Conservation (phyloP, 2,888 invertebrate genomes). For the Biston stratarius region DNA sequence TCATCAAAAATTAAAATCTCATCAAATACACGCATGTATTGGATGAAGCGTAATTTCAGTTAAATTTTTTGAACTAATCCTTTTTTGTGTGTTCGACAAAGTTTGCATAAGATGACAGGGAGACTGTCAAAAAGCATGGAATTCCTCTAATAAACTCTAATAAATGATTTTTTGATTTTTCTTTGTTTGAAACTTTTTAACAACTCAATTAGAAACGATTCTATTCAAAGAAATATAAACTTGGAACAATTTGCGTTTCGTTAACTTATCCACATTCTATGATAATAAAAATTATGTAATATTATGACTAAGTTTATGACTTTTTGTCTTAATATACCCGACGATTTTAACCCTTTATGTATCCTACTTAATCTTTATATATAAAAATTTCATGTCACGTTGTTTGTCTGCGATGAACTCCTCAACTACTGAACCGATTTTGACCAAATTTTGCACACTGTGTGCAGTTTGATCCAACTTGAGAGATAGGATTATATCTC, state of each 20-base stretch:
- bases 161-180: slow-evolving; percentile 4
- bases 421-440: too few species aligned
- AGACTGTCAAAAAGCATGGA: background rate
- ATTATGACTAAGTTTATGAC: too few species aligned
- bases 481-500: too few species aligned
- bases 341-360: too few species aligned
- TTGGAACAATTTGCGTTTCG: background rate
- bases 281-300: too few species aligned
- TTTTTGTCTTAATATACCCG: too few species aligned
- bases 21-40: slow-evolving; percentile 6
- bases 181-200: slow-evolving; percentile 12
- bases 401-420: too few species aligned
- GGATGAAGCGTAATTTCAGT: slow-evolving; percentile 1
- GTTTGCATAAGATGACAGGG: background rate
- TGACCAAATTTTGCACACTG: too few species aligned
- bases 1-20: slow-evolving; percentile 20
- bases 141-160: background rate
- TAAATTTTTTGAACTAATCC: slow-evolving; percentile 4
- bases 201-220: slow-evolving; percentile 3
- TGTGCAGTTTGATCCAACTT: too few species aligned
- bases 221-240: slow-evolving; percentile 1
- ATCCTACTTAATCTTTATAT: too few species aligned
- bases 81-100: slow-evolving; percentile 1
- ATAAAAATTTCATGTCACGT: too few species aligned
- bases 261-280: too few species aligned